Percentiles rank a stretch among this genome's conserved stretches.
Evolutionary conservation across 2,797 vertebrate species (phyloP).

Genomic region (Micrastur ruficollis): DNA sequence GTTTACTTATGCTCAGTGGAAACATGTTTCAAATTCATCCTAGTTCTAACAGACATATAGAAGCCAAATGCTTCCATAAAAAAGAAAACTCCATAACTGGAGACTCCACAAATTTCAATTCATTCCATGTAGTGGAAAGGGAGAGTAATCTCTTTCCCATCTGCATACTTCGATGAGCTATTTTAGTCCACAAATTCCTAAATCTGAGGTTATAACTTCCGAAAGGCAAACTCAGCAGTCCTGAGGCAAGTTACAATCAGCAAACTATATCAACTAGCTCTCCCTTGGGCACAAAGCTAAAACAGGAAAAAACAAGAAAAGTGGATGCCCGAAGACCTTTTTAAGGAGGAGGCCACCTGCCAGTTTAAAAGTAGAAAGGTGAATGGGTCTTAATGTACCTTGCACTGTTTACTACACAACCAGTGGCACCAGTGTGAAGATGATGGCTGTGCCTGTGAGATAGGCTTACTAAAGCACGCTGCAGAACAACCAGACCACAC

Average conservation of each 20-base stretch:
- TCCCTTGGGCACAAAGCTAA: background rate
- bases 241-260: background rate
- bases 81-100: background rate
- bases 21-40: slow-evolving; percentile 39
- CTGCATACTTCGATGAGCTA: slow-evolving; percentile 7
- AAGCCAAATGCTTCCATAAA: slow-evolving; percentile 38
- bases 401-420: rapidly evolving
- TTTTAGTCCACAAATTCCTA: background rate
- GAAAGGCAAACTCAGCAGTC: background rate
- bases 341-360: background rate
- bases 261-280: background rate
- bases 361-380: background rate
- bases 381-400: background rate
- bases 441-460: background rate
- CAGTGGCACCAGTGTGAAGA: background rate
- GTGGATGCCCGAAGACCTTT: background rate
- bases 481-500: rapidly evolving
- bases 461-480: background rate
- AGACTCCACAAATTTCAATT: background rate
- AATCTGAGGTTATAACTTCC: background rate
- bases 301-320: background rate
- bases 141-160: background rate
- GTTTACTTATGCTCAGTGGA: slow-evolving; percentile 40
- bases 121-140: background rate
- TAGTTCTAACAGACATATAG: background rate